Evolutionary conservation across 2,113 vertebrate species (phyloP).

Genomic region (Tetraodon nigroviridis): DNA sequence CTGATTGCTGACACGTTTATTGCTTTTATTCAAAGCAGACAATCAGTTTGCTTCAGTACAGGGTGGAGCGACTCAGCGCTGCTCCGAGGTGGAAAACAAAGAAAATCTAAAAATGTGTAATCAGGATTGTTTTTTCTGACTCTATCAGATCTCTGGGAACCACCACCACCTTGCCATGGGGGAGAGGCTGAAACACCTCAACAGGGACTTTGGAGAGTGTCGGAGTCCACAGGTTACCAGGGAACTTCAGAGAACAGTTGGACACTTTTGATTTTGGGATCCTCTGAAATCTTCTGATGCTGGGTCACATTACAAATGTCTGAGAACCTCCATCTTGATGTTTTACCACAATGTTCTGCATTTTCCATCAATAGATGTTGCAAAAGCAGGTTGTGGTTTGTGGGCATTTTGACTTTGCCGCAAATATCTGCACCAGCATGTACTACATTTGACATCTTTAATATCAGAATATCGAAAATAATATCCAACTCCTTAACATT

Average conservation of each 20-base stretch:
- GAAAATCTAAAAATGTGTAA: background rate
- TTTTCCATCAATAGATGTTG: slow-evolving; percentile 1
- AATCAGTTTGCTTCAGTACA: slow-evolving; percentile 19
- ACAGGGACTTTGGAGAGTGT: no score
- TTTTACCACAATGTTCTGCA: background rate
- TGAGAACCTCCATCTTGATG: background rate
- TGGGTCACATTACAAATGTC: background rate
- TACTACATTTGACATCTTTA: background rate
- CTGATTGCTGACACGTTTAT: slow-evolving; percentile 47
- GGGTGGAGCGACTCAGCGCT: background rate
- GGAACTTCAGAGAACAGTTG: no score
- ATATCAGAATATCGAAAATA: background rate
- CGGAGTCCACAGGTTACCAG: no score
- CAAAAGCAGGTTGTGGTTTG: slow-evolving; percentile 37
- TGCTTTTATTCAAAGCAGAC: slow-evolving; percentile 36
- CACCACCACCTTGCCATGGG: no score
- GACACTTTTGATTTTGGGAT: background rate
- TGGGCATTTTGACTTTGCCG: slow-evolving; percentile 11
- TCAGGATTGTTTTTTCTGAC: background rate
- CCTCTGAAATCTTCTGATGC: background rate
- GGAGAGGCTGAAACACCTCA: no score
- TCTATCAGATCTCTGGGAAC: no score
- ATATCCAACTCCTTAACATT: background rate
- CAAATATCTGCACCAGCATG: background rate
- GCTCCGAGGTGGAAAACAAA: background rate